Conservation (phyloP, 92 coral and sea anemone genomes). For the Palythoa grandis region DNA sequence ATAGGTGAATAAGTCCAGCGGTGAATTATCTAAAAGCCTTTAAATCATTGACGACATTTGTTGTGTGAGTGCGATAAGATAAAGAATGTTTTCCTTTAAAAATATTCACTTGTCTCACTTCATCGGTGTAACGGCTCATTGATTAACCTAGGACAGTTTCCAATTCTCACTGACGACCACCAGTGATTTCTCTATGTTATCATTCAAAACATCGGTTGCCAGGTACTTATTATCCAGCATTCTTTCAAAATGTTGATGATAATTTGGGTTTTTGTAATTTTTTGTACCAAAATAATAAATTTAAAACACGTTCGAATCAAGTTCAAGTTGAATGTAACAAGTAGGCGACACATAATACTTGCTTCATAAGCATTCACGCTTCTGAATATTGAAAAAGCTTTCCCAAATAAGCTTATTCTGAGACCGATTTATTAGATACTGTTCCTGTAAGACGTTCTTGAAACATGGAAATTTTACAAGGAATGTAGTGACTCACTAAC, state of each 20-base stretch:
- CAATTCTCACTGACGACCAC: neutral
- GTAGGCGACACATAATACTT: too few relatives aligned
- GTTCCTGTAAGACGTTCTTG: too few relatives aligned
- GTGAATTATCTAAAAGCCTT: neutral
- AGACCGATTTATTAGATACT: too few relatives aligned
- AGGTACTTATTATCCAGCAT: neutral
- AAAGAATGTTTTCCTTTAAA: neutral
- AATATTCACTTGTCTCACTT: neutral
- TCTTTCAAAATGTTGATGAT: neutral
- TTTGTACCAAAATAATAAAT: neutral
- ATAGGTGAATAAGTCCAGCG: neutral
- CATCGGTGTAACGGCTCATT: slow-evolving; percentile 2
- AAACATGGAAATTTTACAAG: too few relatives aligned
- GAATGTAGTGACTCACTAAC: too few relatives aligned
- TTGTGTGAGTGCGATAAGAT: slow-evolving; percentile 12
- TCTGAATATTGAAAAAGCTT: neutral
- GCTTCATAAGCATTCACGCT: too few relatives aligned
- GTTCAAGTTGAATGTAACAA: neutral
- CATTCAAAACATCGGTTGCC: neutral
- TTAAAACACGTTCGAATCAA: neutral
- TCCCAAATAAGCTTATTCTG: too few relatives aligned
- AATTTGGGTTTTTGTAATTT: neutral
- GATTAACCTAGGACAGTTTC: neutral
- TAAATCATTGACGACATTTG: neutral
- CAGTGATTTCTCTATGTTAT: neutral